These are phyloP conservation scores for Crossocerus cetratus DNA, from an alignment of 2,888 invertebrate species.

Conservation along the genomic window DNA sequence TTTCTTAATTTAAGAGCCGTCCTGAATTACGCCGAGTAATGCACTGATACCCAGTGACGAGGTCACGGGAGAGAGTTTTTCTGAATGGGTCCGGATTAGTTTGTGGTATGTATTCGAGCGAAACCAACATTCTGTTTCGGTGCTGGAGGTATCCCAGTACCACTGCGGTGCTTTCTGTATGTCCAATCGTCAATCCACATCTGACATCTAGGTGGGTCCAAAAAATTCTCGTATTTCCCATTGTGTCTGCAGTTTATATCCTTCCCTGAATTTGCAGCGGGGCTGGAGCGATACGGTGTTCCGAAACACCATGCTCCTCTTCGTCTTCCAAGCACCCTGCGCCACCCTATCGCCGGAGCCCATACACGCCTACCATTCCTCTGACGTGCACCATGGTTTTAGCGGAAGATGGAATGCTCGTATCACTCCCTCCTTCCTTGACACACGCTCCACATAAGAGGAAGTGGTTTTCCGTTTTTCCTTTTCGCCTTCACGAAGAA, in stretches of 20 bases:
- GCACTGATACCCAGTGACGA: too few species aligned
- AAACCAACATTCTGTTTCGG: too few species aligned
- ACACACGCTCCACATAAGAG: conserved; percentile 44
- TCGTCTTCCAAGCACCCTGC: conserved; percentile 66
- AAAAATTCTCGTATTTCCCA: not conserved
- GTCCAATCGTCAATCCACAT: not conserved
- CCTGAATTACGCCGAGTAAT: too few species aligned
- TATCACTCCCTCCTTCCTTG: conserved; percentile 46
- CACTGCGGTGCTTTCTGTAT: too few species aligned
- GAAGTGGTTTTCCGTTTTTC: conserved; percentile 44
- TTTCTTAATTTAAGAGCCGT: too few species aligned
- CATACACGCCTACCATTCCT: conserved; percentile 36
- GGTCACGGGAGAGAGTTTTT: too few species aligned
- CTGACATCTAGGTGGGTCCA: not conserved
- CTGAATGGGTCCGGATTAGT: too few species aligned
- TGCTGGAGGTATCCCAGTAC: too few species aligned
- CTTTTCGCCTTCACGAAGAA: conserved; percentile 25
- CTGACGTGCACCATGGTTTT: conserved; percentile 59
- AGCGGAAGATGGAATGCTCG: conserved; percentile 63
- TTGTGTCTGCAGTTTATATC: conserved; percentile 49
- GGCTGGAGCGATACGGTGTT: conserved; percentile 63
- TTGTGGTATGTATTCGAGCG: too few species aligned
- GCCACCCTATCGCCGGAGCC: conserved; percentile 57
- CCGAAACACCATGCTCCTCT: conserved; percentile 66
- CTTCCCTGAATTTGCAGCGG: conserved; percentile 57